phyloP scores from a whole-genome alignment of 2,888 invertebrate species.

The Clanis bilineata region DNA sequence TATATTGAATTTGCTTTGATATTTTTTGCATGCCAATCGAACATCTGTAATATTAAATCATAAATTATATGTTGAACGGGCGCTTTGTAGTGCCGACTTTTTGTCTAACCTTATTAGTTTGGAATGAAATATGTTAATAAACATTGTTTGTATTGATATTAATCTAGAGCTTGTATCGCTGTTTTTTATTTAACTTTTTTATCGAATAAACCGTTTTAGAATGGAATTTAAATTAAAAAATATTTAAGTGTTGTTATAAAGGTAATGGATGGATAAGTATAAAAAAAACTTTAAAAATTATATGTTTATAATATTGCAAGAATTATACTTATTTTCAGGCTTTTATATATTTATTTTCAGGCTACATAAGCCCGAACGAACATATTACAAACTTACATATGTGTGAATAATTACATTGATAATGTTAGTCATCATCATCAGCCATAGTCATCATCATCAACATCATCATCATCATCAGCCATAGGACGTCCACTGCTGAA shows the following conservation, averaged over 20 bases:
- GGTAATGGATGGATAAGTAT: background rate
- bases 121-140: constrained; percentile 27
- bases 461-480: no score
- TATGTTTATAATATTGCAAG: no score
- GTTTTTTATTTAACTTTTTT: background rate
- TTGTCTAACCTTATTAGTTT: constrained; percentile 40
- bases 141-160: constrained; percentile 17
- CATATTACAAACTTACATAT: no score
- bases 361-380: no score
- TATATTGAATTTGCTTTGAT: constrained; percentile 52
- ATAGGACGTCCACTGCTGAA: no score
- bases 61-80: constrained; percentile 13
- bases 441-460: no score
- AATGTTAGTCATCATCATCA: no score
- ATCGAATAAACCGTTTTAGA: background rate
- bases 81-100: constrained; percentile 49
- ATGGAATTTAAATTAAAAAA: background rate
- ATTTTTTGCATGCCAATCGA: constrained; percentile 38
- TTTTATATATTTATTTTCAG: no score
- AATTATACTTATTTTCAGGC: no score
- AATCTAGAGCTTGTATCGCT: constrained; percentile 17
- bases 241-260: background rate
- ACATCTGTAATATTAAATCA: background rate
- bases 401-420: no score
- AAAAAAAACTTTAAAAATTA: no score